Percentiles rank a stretch among this genome's conserved stretches.
Evolutionary conservation across 2,113 vertebrate genomes (phyloP).

Genomic region (Burhinus bistriatus): DNA sequence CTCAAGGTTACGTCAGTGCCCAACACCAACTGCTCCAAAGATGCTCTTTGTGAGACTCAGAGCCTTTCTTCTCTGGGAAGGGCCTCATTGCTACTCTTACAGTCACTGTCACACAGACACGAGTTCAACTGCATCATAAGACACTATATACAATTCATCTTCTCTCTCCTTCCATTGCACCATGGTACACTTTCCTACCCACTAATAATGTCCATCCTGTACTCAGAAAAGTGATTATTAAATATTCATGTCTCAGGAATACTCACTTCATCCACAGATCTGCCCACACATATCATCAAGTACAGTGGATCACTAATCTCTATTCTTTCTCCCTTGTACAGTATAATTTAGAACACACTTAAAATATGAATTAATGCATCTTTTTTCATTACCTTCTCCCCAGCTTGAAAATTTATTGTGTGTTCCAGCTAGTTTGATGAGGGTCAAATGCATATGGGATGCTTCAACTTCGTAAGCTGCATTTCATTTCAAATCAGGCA

Average conservation of each 20-base stretch:
- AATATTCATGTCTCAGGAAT: neutral
- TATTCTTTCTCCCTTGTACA: neutral
- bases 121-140: neutral
- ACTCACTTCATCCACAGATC: neutral
- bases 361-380: neutral
- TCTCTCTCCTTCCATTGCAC: neutral
- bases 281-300: neutral
- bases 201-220: neutral
- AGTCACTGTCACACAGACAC: neutral
- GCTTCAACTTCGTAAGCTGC: neutral
- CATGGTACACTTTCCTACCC: neutral
- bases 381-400: slow-evolving; percentile 1
- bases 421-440: neutral
- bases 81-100: neutral
- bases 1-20: neutral
- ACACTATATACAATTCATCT: neutral
- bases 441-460: neutral
- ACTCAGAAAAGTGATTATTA: neutral
- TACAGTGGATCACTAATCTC: neutral
- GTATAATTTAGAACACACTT: neutral
- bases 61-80: neutral
- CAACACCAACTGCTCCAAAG: neutral
- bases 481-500: slow-evolving; percentile 5
- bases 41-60: neutral
- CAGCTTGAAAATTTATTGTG: neutral